phyloP scores from a whole-genome alignment of 1,140 invertebrate genomes.

The Mamestra configurata region DNA sequence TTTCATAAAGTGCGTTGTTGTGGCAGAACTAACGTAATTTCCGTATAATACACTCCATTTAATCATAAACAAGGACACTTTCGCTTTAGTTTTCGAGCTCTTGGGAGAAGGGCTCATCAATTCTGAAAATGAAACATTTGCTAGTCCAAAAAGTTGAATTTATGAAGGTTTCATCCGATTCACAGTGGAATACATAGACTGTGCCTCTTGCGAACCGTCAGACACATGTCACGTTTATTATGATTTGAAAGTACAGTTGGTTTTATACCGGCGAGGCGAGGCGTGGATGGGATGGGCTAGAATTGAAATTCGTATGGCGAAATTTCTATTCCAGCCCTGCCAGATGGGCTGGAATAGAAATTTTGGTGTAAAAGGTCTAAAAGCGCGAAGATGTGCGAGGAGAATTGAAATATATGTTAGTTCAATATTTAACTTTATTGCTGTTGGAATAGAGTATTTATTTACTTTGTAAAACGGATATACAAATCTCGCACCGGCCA shows the following conservation, averaged over 20 bases:
- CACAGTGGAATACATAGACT: neutral
- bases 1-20: slow-evolving; percentile 22
- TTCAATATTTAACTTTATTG: too few relatives aligned
- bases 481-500: too few relatives aligned
- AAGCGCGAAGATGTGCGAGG: too few relatives aligned
- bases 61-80: slow-evolving; percentile 39
- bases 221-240: neutral
- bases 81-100: slow-evolving; percentile 25
- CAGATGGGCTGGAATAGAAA: too few relatives aligned
- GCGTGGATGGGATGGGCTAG: too few relatives aligned
- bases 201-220: neutral
- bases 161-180: slow-evolving; percentile 31
- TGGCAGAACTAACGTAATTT: slow-evolving; percentile 34
- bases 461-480: too few relatives aligned
- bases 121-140: slow-evolving; percentile 30
- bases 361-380: too few relatives aligned
- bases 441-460: too few relatives aligned
- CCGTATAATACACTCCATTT: slow-evolving; percentile 37
- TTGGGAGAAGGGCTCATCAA: slow-evolving; percentile 19
- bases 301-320: too few relatives aligned
- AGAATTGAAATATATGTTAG: too few relatives aligned
- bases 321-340: too few relatives aligned
- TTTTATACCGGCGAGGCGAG: too few relatives aligned
- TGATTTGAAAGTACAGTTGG: neutral
- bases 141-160: slow-evolving; percentile 29